These are phyloP conservation scores for Lasioglossum oenotherae DNA, from an alignment of 2,888 invertebrate species.

Conservation along the genomic window DNA sequence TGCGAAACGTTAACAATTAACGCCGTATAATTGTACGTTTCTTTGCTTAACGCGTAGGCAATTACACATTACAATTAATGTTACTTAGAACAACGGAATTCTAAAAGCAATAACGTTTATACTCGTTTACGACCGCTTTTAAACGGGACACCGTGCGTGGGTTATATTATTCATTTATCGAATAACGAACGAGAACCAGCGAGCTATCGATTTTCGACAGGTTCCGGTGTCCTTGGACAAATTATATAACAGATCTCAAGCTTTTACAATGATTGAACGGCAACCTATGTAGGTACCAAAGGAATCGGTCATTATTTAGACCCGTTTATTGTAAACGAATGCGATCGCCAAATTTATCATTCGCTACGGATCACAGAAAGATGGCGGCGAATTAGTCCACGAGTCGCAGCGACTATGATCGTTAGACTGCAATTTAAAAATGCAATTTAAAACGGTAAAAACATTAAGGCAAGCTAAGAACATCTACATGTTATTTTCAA, in stretches of 20 bases:
- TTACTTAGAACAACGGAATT: slow-evolving; percentile 54
- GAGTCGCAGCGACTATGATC: too few relatives aligned
- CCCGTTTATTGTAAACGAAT: slow-evolving; percentile 6
- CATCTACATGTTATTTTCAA: too few relatives aligned
- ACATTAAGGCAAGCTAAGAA: too few relatives aligned
- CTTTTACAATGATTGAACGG: slow-evolving; percentile 8
- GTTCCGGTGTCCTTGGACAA: slow-evolving; percentile 28
- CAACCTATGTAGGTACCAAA: slow-evolving; percentile 7
- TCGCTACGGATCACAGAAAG: not conserved
- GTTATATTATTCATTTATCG: slow-evolving; percentile 27
- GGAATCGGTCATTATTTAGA: slow-evolving; percentile 4
- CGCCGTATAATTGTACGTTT: slow-evolving; percentile 21
- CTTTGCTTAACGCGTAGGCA: slow-evolving; percentile 21
- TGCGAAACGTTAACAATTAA: slow-evolving; percentile 17
- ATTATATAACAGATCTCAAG: slow-evolving; percentile 8
- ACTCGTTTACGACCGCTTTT: slow-evolving; percentile 46
- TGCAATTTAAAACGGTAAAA: too few relatives aligned
- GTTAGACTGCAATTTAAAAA: too few relatives aligned
- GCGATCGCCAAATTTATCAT: slow-evolving; percentile 2
- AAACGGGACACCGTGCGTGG: slow-evolving; percentile 22
- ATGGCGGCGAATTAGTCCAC: not conserved
- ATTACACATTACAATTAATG: slow-evolving; percentile 1
- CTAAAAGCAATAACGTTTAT: slow-evolving; percentile 55
- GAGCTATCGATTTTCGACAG: slow-evolving; percentile 15
- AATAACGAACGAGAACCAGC: slow-evolving; percentile 14